phyloP scores from a whole-genome alignment of 1,140 invertebrate genomes.

The Steinernema khuongi region DNA sequence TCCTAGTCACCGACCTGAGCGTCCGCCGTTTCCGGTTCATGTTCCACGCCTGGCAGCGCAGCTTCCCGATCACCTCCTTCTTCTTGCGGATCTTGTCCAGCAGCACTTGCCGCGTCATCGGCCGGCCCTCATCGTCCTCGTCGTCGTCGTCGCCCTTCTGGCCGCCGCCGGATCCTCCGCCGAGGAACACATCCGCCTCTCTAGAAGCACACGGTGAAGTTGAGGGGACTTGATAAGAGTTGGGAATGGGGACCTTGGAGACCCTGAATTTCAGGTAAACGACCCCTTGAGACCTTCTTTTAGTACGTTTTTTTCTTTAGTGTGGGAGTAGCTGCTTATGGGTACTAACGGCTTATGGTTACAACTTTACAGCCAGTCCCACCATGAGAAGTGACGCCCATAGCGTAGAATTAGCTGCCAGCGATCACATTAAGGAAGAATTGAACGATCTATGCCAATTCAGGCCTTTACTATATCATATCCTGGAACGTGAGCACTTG shows the following conservation, averaged over 20 bases:
- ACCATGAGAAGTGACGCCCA: too few relatives aligned
- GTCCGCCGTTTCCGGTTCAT: constrained; percentile 78
- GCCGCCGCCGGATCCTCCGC: constrained; percentile 3
- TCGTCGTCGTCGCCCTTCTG: constrained; percentile 50
- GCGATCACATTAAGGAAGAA: too few relatives aligned
- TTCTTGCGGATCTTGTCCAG: constrained; percentile 83
- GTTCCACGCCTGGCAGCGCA: constrained; percentile 80
- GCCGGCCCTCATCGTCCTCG: constrained; percentile 40
- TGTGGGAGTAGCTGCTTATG: too few relatives aligned
- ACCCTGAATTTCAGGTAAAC: not conserved
- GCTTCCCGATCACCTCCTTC: constrained; percentile 81
- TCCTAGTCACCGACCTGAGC: constrained; percentile 65
- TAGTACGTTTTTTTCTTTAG: too few relatives aligned
- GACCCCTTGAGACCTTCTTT: too few relatives aligned
- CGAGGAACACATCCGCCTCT: constrained; percentile 40
- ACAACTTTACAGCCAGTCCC: too few relatives aligned
- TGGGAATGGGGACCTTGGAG: not conserved
- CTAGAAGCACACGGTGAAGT: constrained; percentile 15
- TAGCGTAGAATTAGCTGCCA: too few relatives aligned
- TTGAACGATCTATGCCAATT: too few relatives aligned
- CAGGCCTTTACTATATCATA: too few relatives aligned
- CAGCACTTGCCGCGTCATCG: constrained; percentile 70
- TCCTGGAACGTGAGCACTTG: too few relatives aligned
- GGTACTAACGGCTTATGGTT: too few relatives aligned
- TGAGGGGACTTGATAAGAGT: not conserved